Conservation (phyloP, 2,113 vertebrate genomes). For the Corythaeola cristata region DNA sequence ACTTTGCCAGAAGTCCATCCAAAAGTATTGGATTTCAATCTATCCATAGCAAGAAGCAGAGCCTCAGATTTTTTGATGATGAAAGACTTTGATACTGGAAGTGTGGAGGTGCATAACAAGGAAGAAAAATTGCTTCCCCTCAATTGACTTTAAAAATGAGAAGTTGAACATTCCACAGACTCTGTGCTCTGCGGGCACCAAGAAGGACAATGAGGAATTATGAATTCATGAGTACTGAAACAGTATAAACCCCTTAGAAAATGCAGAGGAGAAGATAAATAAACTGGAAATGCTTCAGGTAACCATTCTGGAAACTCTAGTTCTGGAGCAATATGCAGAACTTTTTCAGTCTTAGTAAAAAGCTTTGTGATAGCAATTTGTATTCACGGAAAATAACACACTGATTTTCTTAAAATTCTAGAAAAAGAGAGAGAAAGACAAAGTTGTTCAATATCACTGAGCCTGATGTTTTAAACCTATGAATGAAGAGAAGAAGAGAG, state of each 20-base stretch:
- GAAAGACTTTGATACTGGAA: background rate
- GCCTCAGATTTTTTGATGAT: background rate
- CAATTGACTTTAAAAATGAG: background rate
- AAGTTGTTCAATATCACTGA: background rate
- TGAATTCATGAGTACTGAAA: background rate
- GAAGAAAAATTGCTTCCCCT: background rate
- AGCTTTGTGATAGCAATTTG: background rate
- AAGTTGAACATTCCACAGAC: background rate
- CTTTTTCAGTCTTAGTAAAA: background rate
- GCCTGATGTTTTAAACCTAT: background rate
- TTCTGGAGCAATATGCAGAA: background rate
- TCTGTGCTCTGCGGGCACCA: background rate
- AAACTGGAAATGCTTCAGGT: background rate
- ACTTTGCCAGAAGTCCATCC: background rate
- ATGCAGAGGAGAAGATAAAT: background rate
- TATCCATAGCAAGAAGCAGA: background rate
- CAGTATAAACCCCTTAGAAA: background rate
- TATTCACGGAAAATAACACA: background rate
- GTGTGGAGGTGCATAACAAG: background rate
- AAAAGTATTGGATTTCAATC: constrained; percentile 41
- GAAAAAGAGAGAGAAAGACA: background rate
- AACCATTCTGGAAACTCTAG: background rate
- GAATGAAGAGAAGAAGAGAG: background rate
- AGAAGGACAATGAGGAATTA: background rate
- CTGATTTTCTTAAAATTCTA: background rate